Percentiles rank a stretch among this genome's conserved stretches.
phyloP scores from a whole-genome alignment of 2,113 vertebrate genomes.

The Channa maculata region DNA sequence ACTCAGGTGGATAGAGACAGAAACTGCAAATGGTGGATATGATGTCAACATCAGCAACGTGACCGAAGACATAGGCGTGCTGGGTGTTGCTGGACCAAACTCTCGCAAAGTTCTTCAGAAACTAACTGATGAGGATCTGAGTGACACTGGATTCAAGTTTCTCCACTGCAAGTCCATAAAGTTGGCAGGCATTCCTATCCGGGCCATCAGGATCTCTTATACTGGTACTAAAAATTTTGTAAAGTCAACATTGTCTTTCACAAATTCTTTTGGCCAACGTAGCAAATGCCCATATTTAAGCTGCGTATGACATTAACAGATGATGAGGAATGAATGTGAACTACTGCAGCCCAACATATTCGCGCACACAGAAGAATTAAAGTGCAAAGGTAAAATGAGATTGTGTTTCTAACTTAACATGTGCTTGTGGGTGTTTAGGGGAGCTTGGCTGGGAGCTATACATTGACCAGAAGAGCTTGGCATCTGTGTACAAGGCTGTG shows the following conservation, averaged over 20 bases:
- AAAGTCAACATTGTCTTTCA: background rate
- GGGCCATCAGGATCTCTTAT: constrained; percentile 95
- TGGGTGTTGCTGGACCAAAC: constrained; percentile 91
- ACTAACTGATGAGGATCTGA: constrained; percentile 89
- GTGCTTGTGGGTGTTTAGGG: constrained; percentile 79
- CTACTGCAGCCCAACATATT: too few species aligned
- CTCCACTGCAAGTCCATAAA: constrained; percentile 89
- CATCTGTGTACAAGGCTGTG: constrained; percentile 85
- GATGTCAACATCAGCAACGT: constrained; percentile 89
- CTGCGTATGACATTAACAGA: too few species aligned
- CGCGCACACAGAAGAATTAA: too few species aligned
- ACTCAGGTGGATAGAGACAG: constrained; percentile 92
- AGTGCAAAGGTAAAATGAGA: too few species aligned
- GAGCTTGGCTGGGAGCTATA: constrained; percentile 98
- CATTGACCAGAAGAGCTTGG: constrained; percentile 87
- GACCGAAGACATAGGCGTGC: constrained; percentile 91
- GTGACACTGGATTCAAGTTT: constrained; percentile 90
- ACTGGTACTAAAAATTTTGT: constrained; percentile 84
- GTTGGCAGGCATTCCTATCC: constrained; percentile 84
- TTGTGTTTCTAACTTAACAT: too few species aligned
- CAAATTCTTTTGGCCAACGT: too few species aligned
- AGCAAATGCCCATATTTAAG: too few species aligned
- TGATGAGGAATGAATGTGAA: too few species aligned
- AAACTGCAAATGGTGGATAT: constrained; percentile 81
- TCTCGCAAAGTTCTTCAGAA: constrained; percentile 93